These are phyloP conservation scores for Herpailurus yagouaroundi DNA, from an alignment of 2,113 vertebrate genomes.

Conservation along the genomic window DNA sequence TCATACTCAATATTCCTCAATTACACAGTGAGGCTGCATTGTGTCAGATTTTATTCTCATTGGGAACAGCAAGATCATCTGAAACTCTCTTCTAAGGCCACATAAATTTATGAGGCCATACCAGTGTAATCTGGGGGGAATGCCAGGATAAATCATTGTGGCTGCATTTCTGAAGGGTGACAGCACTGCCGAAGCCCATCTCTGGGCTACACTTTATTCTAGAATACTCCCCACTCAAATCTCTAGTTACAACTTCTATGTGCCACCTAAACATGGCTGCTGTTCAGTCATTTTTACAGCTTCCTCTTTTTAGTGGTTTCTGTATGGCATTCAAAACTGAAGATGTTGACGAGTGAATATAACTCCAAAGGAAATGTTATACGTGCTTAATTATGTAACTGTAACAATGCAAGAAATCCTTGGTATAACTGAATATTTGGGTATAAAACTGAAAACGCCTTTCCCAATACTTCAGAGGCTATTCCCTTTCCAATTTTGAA, in stretches of 20 bases:
- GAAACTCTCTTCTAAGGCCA: not conserved
- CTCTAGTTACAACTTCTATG: too few species aligned
- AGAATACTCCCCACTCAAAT: not conserved
- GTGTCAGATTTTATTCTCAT: not conserved
- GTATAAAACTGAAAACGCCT: not conserved
- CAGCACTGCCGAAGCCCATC: too few species aligned
- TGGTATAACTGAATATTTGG: not conserved
- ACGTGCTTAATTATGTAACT: not conserved
- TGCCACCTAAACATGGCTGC: not conserved
- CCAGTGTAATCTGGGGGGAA: not conserved
- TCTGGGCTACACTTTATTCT: not conserved
- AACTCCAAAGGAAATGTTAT: not conserved
- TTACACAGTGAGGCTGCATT: not conserved
- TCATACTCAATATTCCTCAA: not conserved
- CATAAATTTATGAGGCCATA: not conserved
- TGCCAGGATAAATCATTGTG: not conserved
- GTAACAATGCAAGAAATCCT: not conserved
- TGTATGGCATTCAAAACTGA: not conserved
- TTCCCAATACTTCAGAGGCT: not conserved
- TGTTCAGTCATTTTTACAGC: not conserved
- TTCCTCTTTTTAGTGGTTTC: not conserved
- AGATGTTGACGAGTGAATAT: not conserved
- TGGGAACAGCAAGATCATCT: not conserved
- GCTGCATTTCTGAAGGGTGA: not conserved
- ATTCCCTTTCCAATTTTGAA: constrained; percentile 6